Conservation (phyloP, 2,797 vertebrate genomes). For the Eutrigla gurnardus region DNA sequence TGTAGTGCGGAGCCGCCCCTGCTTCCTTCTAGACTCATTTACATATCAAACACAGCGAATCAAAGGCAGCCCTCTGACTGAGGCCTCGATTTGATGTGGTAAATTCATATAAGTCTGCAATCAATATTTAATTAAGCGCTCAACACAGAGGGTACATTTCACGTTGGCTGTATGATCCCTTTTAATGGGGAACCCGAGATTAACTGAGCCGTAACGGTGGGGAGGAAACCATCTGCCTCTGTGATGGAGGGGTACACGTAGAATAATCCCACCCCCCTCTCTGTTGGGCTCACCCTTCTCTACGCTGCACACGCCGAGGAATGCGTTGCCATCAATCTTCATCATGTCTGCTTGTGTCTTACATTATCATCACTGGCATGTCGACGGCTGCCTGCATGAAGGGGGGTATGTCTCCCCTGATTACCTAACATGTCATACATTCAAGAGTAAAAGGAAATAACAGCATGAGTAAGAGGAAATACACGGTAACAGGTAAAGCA, state of each 20-base stretch:
- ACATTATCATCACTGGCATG: conserved; percentile 46
- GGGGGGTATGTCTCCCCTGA: conserved; percentile 32
- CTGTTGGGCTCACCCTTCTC: conserved; percentile 9
- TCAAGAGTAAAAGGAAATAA: conserved; percentile 41
- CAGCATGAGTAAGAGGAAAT: conserved; percentile 38
- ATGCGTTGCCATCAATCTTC: conserved; percentile 43
- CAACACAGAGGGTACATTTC: conserved; percentile 78
- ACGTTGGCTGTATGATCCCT: conserved; percentile 77
- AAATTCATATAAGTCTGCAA: conserved; percentile 83
- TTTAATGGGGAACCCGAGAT: conserved; percentile 70
- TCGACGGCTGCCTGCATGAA: conserved; percentile 23
- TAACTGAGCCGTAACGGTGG: conserved; percentile 55
- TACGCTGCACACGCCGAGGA: conserved; percentile 42
- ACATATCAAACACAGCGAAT: conserved; percentile 78
- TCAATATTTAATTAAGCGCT: conserved; percentile 86
- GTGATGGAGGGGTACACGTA: conserved; percentile 10
- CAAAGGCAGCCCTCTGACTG: conserved; percentile 80
- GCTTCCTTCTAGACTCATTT: conserved; percentile 78
- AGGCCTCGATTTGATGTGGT: conserved; percentile 78
- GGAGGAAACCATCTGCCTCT: conserved; percentile 58
- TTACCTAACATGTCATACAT: conserved; percentile 30
- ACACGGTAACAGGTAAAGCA: conserved; percentile 47
- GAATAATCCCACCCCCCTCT: conserved; percentile 8
- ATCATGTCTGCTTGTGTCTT: conserved; percentile 46
- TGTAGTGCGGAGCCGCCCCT: conserved; percentile 66